phyloP scores from a whole-genome alignment of 2,888 invertebrate genomes.

The Geotrupes spiniger region DNA sequence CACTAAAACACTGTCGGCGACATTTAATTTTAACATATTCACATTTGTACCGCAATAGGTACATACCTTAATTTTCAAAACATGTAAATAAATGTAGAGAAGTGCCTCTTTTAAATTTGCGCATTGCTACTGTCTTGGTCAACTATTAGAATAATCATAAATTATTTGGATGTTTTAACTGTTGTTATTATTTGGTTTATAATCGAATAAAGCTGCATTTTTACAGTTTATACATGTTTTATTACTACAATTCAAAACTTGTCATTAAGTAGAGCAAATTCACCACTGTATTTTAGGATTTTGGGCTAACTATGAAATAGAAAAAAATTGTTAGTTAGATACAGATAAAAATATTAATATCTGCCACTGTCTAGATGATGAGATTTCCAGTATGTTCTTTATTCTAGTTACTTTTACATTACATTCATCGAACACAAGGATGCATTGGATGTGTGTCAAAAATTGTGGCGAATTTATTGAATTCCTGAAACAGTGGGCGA shows the following conservation, averaged over 20 bases:
- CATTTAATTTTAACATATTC: background rate
- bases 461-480: too few species aligned
- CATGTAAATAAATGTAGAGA: constrained; percentile 48
- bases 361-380: too few species aligned
- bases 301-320: too few species aligned
- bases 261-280: too few species aligned
- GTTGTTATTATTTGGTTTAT: constrained; percentile 48
- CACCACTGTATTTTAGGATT: too few species aligned
- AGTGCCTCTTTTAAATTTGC: constrained; percentile 50
- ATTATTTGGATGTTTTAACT: constrained; percentile 46
- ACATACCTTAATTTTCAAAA: constrained; percentile 17
- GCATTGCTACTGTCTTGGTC: constrained; percentile 49
- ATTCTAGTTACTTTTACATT: too few species aligned
- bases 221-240: constrained; percentile 38
- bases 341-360: too few species aligned
- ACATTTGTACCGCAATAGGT: constrained; percentile 8
- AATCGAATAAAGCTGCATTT: constrained; percentile 51
- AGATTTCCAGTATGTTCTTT: too few species aligned
- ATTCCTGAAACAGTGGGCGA: too few species aligned
- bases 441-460: too few species aligned
- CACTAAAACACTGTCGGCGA: background rate
- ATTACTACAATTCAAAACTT: background rate
- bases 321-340: too few species aligned
- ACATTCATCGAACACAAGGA: too few species aligned
- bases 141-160: constrained; percentile 41